These are phyloP conservation scores for Patella pellucida DNA, from an alignment of 2,888 invertebrate species.

Conservation along the genomic window DNA sequence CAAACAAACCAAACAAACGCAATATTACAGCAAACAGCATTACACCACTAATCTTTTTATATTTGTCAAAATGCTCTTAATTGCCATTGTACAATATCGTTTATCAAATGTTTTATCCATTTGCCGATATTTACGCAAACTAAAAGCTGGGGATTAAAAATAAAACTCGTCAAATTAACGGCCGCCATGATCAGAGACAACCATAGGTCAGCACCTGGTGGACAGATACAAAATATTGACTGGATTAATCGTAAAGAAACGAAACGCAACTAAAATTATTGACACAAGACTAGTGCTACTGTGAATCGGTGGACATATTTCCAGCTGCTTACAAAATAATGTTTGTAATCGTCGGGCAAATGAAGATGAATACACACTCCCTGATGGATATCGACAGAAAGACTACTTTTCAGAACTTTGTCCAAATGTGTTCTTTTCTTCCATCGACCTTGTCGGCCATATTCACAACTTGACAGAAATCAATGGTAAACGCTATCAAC, in stretches of 20 bases:
- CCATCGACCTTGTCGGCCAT: constrained; percentile 16
- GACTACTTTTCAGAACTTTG: constrained; percentile 15
- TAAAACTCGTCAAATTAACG: background rate
- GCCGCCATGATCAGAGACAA: background rate
- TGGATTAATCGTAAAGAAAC: constrained; percentile 9
- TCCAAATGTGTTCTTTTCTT: constrained; percentile 29
- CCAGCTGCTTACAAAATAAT: constrained; percentile 9
- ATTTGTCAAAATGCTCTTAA: constrained; percentile 10
- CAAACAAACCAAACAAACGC: background rate
- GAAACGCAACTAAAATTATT: constrained; percentile 11
- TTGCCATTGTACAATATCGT: constrained; percentile 5
- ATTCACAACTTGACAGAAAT: background rate
- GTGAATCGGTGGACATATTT: constrained; percentile 9
- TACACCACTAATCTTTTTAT: constrained; percentile 5
- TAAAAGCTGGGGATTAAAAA: constrained; percentile 4
- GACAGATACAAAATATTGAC: constrained; percentile 7
- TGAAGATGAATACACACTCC: constrained; percentile 11
- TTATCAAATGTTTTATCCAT: constrained; percentile 7
- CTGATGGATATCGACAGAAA: constrained; percentile 7
- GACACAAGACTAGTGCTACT: constrained; percentile 7
- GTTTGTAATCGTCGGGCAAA: constrained; percentile 6
- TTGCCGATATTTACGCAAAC: constrained; percentile 11
- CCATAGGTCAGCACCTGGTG: constrained; percentile 8
- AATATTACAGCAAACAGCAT: constrained; percentile 2
- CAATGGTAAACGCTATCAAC: background rate